These are phyloP conservation scores for Sarcophaga carnaria DNA, from an alignment of 2,888 invertebrate genomes.

Conservation along the genomic window DNA sequence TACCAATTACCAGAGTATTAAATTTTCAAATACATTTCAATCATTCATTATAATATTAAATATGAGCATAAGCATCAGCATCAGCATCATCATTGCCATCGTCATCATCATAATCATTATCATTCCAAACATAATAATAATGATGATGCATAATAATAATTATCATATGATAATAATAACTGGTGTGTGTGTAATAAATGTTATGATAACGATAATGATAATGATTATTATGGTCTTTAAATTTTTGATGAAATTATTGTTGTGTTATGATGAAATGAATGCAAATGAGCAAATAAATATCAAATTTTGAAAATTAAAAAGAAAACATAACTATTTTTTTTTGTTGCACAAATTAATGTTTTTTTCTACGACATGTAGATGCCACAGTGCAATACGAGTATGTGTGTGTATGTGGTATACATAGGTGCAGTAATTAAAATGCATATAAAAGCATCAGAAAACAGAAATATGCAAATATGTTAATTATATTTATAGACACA, in stretches of 20 bases:
- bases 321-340: background rate
- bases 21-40: slow-evolving; percentile 17
- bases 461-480: slow-evolving; percentile 2
- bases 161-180: no score
- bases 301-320: background rate
- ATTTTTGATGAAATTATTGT: slow-evolving; percentile 17
- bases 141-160: background rate
- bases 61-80: background rate
- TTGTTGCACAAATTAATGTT: no score
- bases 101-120: background rate
- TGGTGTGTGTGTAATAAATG: background rate
- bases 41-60: slow-evolving; percentile 31
- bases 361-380: no score
- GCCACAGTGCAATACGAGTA: no score
- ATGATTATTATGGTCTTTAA: background rate
- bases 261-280: background rate
- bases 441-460: background rate
- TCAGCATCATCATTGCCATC: no score
- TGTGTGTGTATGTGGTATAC: background rate
- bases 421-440: background rate
- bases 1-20: background rate
- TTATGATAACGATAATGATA: slow-evolving; percentile 9
- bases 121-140: background rate
- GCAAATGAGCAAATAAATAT: background rate
- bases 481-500: background rate